Evolutionary conservation across 1,140 invertebrate species (phyloP), one percentile per base, ranked within the genome.

Genomic region (Heliconius himera): DNA sequence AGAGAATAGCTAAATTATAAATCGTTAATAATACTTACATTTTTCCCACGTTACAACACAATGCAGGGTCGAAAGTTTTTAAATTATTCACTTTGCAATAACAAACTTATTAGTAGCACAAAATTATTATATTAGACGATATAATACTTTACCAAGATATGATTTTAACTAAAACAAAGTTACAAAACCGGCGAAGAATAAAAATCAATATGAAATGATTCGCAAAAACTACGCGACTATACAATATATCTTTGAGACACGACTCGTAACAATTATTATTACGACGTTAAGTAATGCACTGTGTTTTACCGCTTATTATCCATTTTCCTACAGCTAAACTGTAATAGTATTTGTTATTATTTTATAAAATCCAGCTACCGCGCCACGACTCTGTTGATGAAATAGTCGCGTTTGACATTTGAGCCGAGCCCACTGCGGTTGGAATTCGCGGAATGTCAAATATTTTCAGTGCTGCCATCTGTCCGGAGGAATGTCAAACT

Each of bases 391-490:
- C 90, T 94, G 94, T 95, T 95, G 94, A 95, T 91, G 93, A 95
- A 95, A 94, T 95, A 95, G 92, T 93, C 88, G 90, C 90, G 92
- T 95, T 95, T 95, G 94, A 95, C 94, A 95, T 95, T 95, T 95
- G 94, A 94, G 94, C 92, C 93, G 93, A 92, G 93, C 92, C 93
- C 93, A 94, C 93, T 87, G 89, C 90, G 86, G 89, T 89, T 84
- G 94, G 94, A 94, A 94, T 94, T 87, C 86, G 80, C 66, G 94
- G 94, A 94, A 95, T 95, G 94, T 93, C 87, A 94, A 94, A 93
- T 94, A 94, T 94, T 93, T 94, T 90, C 88, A 90, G 91, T 94
- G 92, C 91, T 88, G 94, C 94, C 94, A 95, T 92, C 93, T 95
- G 83, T 91, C 83, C 84, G 81, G 82, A 82, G 89, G 91, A 91